Evolutionary conservation across 2,888 invertebrate species (phyloP).

Genomic region (Tenodera sinensis): DNA sequence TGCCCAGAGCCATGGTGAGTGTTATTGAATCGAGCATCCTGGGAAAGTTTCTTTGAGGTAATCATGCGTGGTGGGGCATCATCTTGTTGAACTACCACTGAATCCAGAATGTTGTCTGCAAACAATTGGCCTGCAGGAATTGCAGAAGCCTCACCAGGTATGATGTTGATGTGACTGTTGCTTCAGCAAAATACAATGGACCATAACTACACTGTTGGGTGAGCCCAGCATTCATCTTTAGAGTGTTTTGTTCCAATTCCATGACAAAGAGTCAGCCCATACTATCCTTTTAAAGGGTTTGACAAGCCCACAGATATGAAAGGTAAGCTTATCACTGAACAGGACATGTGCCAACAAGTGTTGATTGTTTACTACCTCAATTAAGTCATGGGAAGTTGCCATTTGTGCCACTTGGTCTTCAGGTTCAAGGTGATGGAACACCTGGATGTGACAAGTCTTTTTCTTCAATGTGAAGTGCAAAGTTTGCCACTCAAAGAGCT

Average conservation of each 20-base stretch:
- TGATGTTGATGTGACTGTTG: neutral
- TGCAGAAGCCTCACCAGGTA: neutral
- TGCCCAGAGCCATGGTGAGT: neutral
- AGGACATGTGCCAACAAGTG: neutral
- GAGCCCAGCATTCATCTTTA: neutral
- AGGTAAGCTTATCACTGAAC: neutral
- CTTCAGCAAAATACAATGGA: neutral
- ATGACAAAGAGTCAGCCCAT: neutral
- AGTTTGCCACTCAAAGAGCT: neutral
- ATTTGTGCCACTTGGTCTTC: neutral
- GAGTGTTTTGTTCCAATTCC: neutral
- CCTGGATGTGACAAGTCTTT: neutral
- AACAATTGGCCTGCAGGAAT: neutral
- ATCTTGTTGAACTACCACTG: neutral
- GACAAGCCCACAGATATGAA: neutral
- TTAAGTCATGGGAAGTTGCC: neutral
- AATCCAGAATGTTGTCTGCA: neutral
- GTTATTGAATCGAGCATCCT: neutral
- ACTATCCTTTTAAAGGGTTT: neutral
- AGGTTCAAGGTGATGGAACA: neutral
- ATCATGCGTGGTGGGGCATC: neutral
- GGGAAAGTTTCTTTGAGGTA: neutral
- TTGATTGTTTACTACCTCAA: neutral
- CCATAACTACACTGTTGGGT: neutral
- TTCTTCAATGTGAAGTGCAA: neutral